Base-by-base conservation (phyloP, 1,140 invertebrate species). In the Habropoda laboriosa region DNA sequence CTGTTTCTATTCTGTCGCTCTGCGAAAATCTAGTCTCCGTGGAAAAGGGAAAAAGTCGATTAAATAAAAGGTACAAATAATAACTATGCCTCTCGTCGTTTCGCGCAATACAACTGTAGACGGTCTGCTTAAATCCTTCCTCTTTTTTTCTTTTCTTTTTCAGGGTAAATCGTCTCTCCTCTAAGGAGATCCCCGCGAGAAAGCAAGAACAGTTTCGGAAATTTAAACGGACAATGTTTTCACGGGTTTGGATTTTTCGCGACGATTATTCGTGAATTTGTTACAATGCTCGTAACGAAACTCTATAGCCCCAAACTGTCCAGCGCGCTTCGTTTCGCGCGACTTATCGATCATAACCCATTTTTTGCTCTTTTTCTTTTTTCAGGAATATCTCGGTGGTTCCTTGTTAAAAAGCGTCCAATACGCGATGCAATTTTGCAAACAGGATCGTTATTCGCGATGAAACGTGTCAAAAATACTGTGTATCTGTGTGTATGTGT, bases 101-200 rank as follows among this genome's bases (percentile, higher is more conserved):
- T 61, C 70, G n/a, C 32, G n/a, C 40, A 73, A 63, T 61, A 38
- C 21, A 30, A 38, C 32, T 40, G 57, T 61, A 73, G 32, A 61
- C n/a, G 30, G 57, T 61, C 57, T 42, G 38, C 27, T 55, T 10
- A 24, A 73, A 60, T 38, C 18, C 5, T 49, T 27, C 35, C n/a
- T n/a, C n/a, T n/a, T n/a, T n/a, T n/a, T n/a, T n/a, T n/a, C n/a
- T n/a, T n/a, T n/a, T n/a, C n/a, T n/a, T n/a, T n/a, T n/a, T n/a
- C n/a, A n/a, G n/a, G n/a, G n/a, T n/a, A n/a, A n/a, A 55, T 55
- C 24, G 35, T 55, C n/a, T 55, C 13, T 16, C 24, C 2, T 7
- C 12, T 49, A 35, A 60, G 7, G 30, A 40, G n/a, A n/a, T n/a
- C n/a, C 40, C 18, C 35, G 27, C 47, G 47, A 30, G 5, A n/a